A percentile compares a stretch with the other conserved stretches of the same genome.
These are phyloP conservation scores for Hemibates koningsi DNA, from an alignment of 2,113 vertebrate species.

Conservation along the genomic window DNA sequence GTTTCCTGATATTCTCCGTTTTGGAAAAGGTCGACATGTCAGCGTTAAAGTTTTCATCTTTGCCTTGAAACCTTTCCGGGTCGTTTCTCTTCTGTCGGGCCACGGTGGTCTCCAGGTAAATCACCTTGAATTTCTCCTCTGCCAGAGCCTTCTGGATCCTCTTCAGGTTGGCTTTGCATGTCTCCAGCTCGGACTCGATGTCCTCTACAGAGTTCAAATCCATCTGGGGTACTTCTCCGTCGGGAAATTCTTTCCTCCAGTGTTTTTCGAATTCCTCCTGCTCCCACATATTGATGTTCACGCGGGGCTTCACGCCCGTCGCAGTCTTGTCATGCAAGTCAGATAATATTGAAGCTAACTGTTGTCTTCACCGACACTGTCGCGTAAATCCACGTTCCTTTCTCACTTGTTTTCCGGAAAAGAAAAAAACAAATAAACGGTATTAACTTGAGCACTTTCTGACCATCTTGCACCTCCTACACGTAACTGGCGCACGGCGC, in stretches of 20 bases:
- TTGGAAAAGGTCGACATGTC: neutral
- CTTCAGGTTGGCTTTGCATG: slow-evolving; percentile 76
- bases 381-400: neutral
- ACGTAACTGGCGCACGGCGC: neutral
- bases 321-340: neutral
- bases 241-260: slow-evolving; percentile 86
- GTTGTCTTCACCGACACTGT: neutral
- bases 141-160: slow-evolving; percentile 79
- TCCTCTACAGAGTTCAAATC: slow-evolving; percentile 73
- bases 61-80: neutral
- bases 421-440: neutral
- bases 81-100: slow-evolving; percentile 51
- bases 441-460: neutral
- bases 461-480: slow-evolving; percentile 19
- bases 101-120: slow-evolving; percentile 83
- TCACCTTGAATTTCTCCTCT: slow-evolving; percentile 87
- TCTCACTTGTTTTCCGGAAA: neutral
- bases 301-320: neutral
- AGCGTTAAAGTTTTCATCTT: slow-evolving; percentile 45
- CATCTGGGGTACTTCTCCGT: slow-evolving; percentile 77
- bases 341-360: neutral
- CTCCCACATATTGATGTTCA: slow-evolving; percentile 75
- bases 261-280: slow-evolving; percentile 83
- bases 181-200: slow-evolving; percentile 80
- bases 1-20: neutral